Conservation (phyloP, 2,888 invertebrate species). For the Drosophila silvestris region DNA sequence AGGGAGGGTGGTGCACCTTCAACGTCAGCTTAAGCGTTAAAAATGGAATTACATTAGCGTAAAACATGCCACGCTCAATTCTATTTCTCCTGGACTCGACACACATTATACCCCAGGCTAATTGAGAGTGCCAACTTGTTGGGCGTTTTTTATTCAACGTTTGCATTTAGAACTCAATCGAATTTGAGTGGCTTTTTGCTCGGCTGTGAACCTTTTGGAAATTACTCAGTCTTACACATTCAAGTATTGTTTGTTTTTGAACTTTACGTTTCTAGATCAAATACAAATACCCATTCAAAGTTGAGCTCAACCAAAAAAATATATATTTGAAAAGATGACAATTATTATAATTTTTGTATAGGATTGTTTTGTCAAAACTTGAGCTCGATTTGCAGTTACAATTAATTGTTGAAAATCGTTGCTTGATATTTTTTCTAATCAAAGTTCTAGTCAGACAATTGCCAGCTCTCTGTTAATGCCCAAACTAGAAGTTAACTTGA, state of each 20-base stretch:
- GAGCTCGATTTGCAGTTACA: not conserved
- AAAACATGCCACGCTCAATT: conserved; percentile 14
- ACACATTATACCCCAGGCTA: conserved; percentile 7
- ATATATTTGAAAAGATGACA: too few relatives aligned
- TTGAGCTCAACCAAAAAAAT: too few relatives aligned
- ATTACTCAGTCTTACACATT: not conserved
- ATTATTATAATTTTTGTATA: too few relatives aligned
- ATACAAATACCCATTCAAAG: not conserved
- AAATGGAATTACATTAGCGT: conserved; percentile 42
- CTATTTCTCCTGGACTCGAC: not conserved
- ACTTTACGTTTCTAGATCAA: not conserved
- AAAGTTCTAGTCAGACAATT: conserved; percentile 10
- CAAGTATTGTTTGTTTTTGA: not conserved
- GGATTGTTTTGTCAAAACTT: not conserved
- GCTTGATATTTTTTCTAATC: not conserved
- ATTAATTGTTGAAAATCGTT: not conserved
- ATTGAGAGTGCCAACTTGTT: conserved; percentile 39
- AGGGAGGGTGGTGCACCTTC: not conserved
- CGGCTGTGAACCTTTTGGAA: not conserved
- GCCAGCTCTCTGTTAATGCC: conserved; percentile 12
- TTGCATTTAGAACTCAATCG: not conserved
- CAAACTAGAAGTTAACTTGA: conserved; percentile 43
- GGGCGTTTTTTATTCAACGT: not conserved
- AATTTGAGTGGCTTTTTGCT: not conserved
- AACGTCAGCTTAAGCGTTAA: conserved; percentile 24